Conservation (phyloP, 2,888 invertebrate genomes). For the Encarsia formosa region DNA sequence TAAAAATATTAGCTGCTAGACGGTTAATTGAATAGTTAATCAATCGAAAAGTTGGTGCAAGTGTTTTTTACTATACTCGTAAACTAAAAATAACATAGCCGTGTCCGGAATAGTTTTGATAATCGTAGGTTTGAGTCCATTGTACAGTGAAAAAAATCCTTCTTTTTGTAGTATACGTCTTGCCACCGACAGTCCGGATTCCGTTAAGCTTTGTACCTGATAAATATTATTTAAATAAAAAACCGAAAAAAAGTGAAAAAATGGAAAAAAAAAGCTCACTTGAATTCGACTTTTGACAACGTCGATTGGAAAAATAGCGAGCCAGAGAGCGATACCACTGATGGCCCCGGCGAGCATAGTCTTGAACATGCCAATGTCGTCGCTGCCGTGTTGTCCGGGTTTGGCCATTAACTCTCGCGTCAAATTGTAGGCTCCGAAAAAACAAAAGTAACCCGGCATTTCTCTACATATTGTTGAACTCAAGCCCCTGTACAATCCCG, state of each 20-base stretch:
- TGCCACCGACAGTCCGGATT: slow-evolving; percentile 41
- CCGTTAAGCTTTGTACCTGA: slow-evolving; percentile 44
- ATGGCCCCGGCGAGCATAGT: slow-evolving; percentile 89
- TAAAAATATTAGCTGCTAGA: too few relatives aligned
- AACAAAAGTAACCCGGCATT: slow-evolving; percentile 99
- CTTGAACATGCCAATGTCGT: slow-evolving; percentile 71
- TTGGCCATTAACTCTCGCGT: slow-evolving; percentile 58
- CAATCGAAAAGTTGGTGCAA: slow-evolving; percentile 54
- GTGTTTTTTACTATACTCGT: slow-evolving; percentile 87
- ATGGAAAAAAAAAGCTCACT: too few relatives aligned
- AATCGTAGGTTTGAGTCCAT: slow-evolving; percentile 90
- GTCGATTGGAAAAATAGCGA: slow-evolving; percentile 90
- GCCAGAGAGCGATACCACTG: slow-evolving; percentile 89
- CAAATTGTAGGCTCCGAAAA: slow-evolving; percentile 96
- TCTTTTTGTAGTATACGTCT: slow-evolving; percentile 41
- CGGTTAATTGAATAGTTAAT: too few relatives aligned
- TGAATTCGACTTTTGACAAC: slow-evolving; percentile 97
- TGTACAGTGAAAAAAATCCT: slow-evolving; percentile 71
- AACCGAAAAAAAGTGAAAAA: too few relatives aligned
- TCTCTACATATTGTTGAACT: slow-evolving; percentile 89
- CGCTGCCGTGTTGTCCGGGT: slow-evolving; percentile 64
- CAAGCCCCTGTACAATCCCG: slow-evolving; percentile 82
- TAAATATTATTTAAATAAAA: too few relatives aligned
- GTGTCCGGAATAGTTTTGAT: slow-evolving; percentile 94
- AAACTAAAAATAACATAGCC: slow-evolving; percentile 89